These are phyloP conservation scores for Monarcha castaneiventris DNA, from an alignment of 2,113 vertebrate genomes.

Conservation along the genomic window DNA sequence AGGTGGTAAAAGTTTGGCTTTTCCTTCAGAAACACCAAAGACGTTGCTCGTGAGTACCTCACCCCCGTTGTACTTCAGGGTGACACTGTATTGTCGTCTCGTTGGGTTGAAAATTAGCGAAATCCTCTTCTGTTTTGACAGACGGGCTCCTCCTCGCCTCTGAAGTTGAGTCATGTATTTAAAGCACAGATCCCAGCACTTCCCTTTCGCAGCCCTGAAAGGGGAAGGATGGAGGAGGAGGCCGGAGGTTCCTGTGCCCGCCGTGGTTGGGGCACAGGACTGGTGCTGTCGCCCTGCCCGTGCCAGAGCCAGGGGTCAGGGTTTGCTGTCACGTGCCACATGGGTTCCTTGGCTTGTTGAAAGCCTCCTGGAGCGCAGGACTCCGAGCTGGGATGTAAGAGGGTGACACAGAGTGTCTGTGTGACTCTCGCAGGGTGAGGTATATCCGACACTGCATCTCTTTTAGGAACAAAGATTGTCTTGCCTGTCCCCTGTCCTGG, in stretches of 20 bases:
- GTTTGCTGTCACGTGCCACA: rapidly evolving
- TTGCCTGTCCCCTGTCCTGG: slow-evolving; percentile 1
- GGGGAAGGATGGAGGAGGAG: slow-evolving; percentile 42
- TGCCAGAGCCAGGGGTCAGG: rapidly evolving
- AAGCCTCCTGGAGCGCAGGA: neutral
- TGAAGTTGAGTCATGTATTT: slow-evolving; percentile 41
- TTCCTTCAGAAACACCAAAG: rapidly evolving
- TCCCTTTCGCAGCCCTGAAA: slow-evolving; percentile 56
- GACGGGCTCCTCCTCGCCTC: slow-evolving; percentile 29
- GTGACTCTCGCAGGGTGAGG: neutral
- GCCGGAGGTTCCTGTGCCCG: neutral
- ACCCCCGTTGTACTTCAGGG: neutral
- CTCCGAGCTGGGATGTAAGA: rapidly evolving
- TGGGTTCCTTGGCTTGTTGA: neutral
- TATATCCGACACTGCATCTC: rapidly evolving
- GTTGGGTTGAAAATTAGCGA: slow-evolving; percentile 36
- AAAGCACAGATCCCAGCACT: slow-evolving; percentile 43
- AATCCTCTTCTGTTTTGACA: slow-evolving; percentile 74
- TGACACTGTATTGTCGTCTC: neutral
- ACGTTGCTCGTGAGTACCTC: neutral
- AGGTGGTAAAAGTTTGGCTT: neutral
- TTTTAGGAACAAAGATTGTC: neutral
- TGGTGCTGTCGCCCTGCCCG: neutral
- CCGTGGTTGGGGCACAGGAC: neutral
- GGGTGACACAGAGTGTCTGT: rapidly evolving